Percentiles rank a stretch among this genome's conserved stretches.
phyloP scores from a whole-genome alignment of 37 sponge, comb jelly and placozoan species.

The Lycopodina hypogea region DNA sequence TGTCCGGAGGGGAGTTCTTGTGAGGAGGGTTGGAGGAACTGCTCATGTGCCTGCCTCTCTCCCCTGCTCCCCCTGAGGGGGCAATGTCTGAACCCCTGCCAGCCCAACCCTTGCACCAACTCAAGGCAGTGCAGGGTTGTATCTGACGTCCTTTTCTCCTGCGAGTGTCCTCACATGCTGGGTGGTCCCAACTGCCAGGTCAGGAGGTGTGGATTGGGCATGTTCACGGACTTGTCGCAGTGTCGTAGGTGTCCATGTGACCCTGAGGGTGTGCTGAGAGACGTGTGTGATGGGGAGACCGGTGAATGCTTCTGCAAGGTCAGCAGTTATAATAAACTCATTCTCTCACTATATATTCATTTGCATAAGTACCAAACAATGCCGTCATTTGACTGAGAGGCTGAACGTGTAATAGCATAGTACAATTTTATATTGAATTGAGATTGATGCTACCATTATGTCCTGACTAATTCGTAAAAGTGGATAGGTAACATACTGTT shows the following conservation, averaged over 20 bases:
- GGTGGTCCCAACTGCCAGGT: not conserved
- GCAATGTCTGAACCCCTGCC: conserved; percentile 25
- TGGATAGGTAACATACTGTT: too few relatives aligned
- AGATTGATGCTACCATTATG: too few relatives aligned
- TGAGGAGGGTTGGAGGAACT: conserved; percentile 9
- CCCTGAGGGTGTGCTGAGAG: conserved; percentile 15
- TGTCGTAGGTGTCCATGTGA: conserved; percentile 45
- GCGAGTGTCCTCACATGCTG: not conserved
- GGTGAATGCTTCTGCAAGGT: conserved; percentile 37
- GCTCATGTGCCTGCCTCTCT: conserved; percentile 25
- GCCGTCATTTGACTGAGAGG: too few relatives aligned
- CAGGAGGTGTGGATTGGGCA: not conserved
- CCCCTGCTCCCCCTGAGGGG: not conserved
- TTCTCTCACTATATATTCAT: not conserved
- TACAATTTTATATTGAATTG: too few relatives aligned
- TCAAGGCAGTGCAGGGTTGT: not conserved
- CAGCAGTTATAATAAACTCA: not conserved
- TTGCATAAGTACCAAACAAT: not conserved
- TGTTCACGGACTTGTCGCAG: not conserved
- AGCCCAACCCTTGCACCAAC: conserved; percentile 23
- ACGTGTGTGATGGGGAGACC: conserved; percentile 17
- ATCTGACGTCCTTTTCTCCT: not conserved
- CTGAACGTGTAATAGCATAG: too few relatives aligned
- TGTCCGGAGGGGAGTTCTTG: conserved; percentile 32
- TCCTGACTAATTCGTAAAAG: too few relatives aligned